phyloP scores from a whole-genome alignment of 2,113 vertebrate genomes.

The Corynorhinus townsendii region DNA sequence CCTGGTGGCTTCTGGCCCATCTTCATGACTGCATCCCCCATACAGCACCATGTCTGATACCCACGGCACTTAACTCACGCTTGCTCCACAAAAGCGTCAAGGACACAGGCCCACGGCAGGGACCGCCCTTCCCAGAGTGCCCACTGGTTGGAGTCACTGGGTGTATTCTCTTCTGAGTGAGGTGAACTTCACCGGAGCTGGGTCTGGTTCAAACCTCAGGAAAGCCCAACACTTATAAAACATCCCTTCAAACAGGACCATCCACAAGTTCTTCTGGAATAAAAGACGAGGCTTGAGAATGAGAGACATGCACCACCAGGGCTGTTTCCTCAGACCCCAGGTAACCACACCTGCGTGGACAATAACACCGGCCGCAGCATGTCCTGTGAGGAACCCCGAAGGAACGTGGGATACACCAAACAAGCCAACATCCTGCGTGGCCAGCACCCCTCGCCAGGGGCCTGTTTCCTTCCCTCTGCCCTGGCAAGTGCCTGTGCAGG shows the following conservation, averaged over 20 bases:
- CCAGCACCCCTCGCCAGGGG: not conserved
- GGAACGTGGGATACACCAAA: rapidly evolving
- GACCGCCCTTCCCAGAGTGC: not conserved
- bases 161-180: not conserved
- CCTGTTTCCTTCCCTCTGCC: not conserved
- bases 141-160: not conserved
- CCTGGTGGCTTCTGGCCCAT: not conserved
- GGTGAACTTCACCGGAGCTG: not conserved
- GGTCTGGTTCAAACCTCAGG: not conserved
- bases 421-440: rapidly evolving
- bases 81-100: not conserved
- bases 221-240: not conserved
- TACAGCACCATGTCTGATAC: not conserved
- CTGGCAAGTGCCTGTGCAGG: rapidly evolving
- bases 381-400: not conserved
- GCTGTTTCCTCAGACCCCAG: not conserved
- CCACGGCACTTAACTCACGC: not conserved
- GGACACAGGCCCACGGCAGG: not conserved
- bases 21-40: not conserved
- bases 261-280: not conserved
- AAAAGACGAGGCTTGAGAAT: not conserved
- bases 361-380: not conserved
- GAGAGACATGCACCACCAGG: not conserved
- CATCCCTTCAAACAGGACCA: not conserved
- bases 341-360: not conserved